Evolutionary conservation across 2,797 vertebrate genomes (phyloP), one percentile per base, ranked within the genome.

Genomic region (Fringilla coelebs): DNA sequence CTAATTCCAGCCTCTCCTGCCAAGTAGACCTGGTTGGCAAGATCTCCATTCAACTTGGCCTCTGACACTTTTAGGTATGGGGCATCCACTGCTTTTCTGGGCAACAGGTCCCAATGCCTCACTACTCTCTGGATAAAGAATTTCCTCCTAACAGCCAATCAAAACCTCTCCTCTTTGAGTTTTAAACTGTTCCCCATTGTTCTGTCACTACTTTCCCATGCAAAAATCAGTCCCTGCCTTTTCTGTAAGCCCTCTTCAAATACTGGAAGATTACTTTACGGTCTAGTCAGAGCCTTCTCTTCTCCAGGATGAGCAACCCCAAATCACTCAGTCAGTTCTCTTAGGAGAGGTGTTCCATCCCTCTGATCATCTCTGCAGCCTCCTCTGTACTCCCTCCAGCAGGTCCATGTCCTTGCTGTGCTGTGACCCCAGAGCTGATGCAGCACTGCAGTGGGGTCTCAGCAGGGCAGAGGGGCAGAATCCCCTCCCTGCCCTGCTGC

Each of bases 281-380:
- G 20, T 40, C 13, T 17, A n/a, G 29, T 17, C 40, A 40, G 46
- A 76, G 13, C 13, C 34, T 61, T 68, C 52, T 34, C 13, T 65
- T 48, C 29, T 68, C 25, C 48, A 12, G 24, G 22, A 16, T 45
- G 22, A 85, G 45, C 32, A 67, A 19, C 5, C 3, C 32, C 14
- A 51, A 3, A 2, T 24, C 0, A 0, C 17, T 45, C 54, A 32
- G 17, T 7, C 14, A 2, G 36, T 31, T 12, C 14, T 65, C 25
- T 1, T 0, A 40, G 20, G 9, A 29, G 29, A n/a, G 24, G 2
- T 67, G 10, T 2, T 45, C 2, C 22, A 45, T 1, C 13, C 16
- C 38, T 45, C 15, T 67, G 62, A 38, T 0, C 12, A 1, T 9
- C 16, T 45, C 3, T 0, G 4, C 28, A 21, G 1, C 22, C 26